Evolutionary conservation across 2,888 invertebrate species (phyloP).

Genomic region (Protula sp.): DNA sequence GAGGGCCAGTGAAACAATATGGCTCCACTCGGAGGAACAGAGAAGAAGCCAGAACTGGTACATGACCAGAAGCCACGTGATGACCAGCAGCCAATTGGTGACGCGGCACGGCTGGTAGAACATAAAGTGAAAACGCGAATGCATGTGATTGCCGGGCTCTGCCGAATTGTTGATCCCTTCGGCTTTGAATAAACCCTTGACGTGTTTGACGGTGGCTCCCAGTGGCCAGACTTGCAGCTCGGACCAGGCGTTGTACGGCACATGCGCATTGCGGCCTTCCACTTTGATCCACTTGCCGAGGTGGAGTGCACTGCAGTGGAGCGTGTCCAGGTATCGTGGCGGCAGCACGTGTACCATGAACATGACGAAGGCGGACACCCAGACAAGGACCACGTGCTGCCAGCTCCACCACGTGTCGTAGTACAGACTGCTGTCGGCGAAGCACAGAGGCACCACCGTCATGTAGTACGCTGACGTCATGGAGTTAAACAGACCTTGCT

Average conservation of each 20-base stretch:
- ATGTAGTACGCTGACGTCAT: constrained; percentile 81
- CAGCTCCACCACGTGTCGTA: constrained; percentile 80
- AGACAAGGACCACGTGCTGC: constrained; percentile 73
- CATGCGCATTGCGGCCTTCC: constrained; percentile 60
- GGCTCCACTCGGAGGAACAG: constrained; percentile 83
- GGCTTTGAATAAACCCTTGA: constrained; percentile 70
- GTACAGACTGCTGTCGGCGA: constrained; percentile 68
- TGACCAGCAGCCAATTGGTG: constrained; percentile 67
- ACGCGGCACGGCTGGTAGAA: constrained; percentile 80
- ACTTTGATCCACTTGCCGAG: constrained; percentile 73
- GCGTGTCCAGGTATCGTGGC: constrained; percentile 74
- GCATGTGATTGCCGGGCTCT: constrained; percentile 75
- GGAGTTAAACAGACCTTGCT: constrained; percentile 80
- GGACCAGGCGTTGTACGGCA: constrained; percentile 60
- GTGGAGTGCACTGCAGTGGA: constrained; percentile 81
- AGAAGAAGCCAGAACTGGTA: constrained; percentile 75
- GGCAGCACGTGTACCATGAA: constrained; percentile 68
- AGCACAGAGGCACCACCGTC: constrained; percentile 81
- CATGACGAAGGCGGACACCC: constrained; percentile 77
- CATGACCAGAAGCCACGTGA: constrained; percentile 61
- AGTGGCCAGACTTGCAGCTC: constrained; percentile 68
- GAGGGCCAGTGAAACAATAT: constrained; percentile 77
- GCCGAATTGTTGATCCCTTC: constrained; percentile 78
- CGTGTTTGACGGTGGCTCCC: constrained; percentile 70
- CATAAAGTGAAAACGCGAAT: constrained; percentile 76